Conservation (phyloP, 1,140 invertebrate genomes). For the Archivesica marissinica region DNA sequence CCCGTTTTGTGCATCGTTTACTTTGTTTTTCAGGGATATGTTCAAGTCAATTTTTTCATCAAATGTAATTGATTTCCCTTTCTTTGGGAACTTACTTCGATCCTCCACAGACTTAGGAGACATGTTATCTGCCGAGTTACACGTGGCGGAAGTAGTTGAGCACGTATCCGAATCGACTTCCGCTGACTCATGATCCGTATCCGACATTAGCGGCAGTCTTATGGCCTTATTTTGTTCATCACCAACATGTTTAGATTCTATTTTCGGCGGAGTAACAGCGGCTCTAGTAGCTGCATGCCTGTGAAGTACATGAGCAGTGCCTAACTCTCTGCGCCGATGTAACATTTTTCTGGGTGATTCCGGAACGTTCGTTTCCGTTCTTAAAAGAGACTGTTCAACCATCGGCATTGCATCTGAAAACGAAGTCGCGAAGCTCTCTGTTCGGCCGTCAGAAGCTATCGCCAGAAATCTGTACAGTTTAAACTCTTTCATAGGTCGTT, state of each 20-base stretch:
- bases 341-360: constrained; percentile 23
- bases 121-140: constrained; percentile 31
- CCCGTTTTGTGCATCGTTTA: background rate
- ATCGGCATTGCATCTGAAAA: background rate
- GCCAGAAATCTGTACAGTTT: constrained; percentile 69
- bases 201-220: constrained; percentile 39
- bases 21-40: background rate
- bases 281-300: constrained; percentile 27
- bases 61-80: constrained; percentile 47
- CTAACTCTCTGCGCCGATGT: constrained; percentile 24
- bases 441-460: constrained; percentile 61
- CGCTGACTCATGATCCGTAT: constrained; percentile 8
- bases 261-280: constrained; percentile 13
- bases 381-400: background rate
- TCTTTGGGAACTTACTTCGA: constrained; percentile 30
- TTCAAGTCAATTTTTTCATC: constrained; percentile 20
- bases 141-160: constrained; percentile 58
- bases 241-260: background rate
- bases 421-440: background rate
- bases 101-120: constrained; percentile 16
- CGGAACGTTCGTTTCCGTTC: background rate
- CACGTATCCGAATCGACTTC: constrained; percentile 44
- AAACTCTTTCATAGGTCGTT: constrained; percentile 65
- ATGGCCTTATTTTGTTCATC: constrained; percentile 34
- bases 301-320: constrained; percentile 60